Evolutionary conservation across 1,140 invertebrate genomes (phyloP).

Genomic region (Plutomurus gul): DNA sequence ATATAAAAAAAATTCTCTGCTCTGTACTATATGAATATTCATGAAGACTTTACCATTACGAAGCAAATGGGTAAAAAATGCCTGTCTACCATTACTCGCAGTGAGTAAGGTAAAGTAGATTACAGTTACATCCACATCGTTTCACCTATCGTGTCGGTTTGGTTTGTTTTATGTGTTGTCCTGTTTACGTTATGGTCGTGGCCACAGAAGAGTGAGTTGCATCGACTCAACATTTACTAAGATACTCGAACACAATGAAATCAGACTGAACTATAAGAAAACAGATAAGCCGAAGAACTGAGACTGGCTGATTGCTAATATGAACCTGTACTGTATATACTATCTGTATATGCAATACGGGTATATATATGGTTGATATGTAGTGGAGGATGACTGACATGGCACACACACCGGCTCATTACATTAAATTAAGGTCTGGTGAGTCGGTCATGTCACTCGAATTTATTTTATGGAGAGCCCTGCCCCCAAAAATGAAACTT

Average conservation of each 20-base stretch:
- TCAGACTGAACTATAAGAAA: too few relatives aligned
- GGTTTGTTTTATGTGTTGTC: neutral
- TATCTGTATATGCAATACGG: neutral
- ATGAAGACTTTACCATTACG: neutral
- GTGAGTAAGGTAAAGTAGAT: neutral
- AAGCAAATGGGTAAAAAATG: neutral
- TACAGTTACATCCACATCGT: neutral
- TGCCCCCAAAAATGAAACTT: neutral
- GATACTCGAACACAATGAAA: too few relatives aligned
- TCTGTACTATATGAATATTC: neutral
- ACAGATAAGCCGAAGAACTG: too few relatives aligned
- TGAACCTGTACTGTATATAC: too few relatives aligned
- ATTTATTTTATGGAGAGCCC: neutral
- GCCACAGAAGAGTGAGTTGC: neutral
- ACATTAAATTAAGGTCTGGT: slow-evolving; percentile 6
- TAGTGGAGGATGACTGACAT: neutral
- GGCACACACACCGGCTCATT: neutral
- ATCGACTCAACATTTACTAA: too few relatives aligned
- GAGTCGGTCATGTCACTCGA: neutral
- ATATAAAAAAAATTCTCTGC: too few relatives aligned
- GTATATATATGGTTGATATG: neutral
- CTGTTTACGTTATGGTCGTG: neutral
- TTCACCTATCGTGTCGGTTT: neutral
- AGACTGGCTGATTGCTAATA: too few relatives aligned
- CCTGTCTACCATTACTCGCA: neutral